Percentiles rank a stretch among this genome's conserved stretches.
phyloP scores from a whole-genome alignment of 2,888 invertebrate genomes.

The Acronicta leporina region DNA sequence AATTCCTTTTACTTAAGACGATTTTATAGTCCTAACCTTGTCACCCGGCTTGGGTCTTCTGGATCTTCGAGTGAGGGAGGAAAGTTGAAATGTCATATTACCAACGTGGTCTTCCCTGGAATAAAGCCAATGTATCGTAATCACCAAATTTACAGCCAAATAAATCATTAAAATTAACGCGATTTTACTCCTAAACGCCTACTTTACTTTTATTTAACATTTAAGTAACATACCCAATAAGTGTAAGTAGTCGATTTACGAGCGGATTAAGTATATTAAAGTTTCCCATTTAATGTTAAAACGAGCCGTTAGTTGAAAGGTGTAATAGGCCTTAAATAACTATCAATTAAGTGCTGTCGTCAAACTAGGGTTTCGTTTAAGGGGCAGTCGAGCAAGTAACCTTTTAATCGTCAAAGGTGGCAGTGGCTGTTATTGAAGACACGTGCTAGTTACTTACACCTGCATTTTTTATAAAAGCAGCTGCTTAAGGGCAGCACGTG shows the following conservation, averaged over 20 bases:
- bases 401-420: conserved; percentile 63
- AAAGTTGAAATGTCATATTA: too few species aligned
- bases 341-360: conserved; percentile 54
- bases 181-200: conserved; percentile 6
- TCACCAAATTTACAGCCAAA: neutral
- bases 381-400: conserved; percentile 62
- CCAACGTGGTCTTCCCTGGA: too few species aligned
- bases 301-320: conserved; percentile 46
- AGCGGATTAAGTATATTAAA: conserved; percentile 39
- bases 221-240: conserved; percentile 27
- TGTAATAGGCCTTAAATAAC: conserved; percentile 59
- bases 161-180: conserved; percentile 6
- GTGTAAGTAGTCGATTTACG: conserved; percentile 42
- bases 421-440: conserved; percentile 48
- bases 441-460: conserved; percentile 57
- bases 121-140: neutral
- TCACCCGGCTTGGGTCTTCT: too few species aligned
- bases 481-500: conserved; percentile 41
- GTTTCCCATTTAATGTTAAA: conserved; percentile 46
- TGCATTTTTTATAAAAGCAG: conserved; percentile 60
- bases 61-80: too few species aligned
- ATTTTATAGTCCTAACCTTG: too few species aligned
- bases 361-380: conserved; percentile 36
- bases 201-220: conserved; percentile 33
- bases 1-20: too few species aligned